Evolutionary conservation across 2,113 vertebrate species (phyloP).

Genomic region (Podocnemis expansa): DNA sequence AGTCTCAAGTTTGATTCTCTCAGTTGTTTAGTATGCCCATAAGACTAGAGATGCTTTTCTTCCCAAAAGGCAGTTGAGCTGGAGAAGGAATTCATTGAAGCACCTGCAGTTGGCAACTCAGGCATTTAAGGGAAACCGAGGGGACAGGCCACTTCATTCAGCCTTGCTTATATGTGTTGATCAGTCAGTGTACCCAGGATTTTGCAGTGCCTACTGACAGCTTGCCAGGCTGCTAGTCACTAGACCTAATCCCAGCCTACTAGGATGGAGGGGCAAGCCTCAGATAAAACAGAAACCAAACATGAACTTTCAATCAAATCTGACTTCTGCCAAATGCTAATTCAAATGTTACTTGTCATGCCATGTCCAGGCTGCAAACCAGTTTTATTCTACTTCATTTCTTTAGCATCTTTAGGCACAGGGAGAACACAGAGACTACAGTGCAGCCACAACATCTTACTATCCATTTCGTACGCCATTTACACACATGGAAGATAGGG

Average conservation of each 20-base stretch:
- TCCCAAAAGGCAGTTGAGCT: not conserved
- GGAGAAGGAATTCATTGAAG: not conserved
- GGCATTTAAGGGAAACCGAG: not conserved
- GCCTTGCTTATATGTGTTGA: not conserved
- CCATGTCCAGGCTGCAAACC: not conserved
- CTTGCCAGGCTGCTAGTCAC: not conserved
- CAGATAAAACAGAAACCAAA: not conserved
- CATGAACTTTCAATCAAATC: not conserved
- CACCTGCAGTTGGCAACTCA: not conserved
- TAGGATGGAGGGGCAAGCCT: not conserved
- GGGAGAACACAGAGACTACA: not conserved
- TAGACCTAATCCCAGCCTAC: accelerated
- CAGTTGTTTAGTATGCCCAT: not conserved
- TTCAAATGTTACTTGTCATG: not conserved
- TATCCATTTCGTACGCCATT: not conserved
- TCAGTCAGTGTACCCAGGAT: not conserved
- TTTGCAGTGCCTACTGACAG: not conserved
- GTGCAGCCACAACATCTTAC: not conserved
- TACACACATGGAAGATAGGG: accelerated
- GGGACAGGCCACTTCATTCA: not conserved
- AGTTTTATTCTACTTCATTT: not conserved
- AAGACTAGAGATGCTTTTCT: not conserved
- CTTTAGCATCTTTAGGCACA: not conserved
- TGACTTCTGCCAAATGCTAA: not conserved
- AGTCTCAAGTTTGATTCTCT: not conserved